phyloP scores from a whole-genome alignment of 2,888 invertebrate species.

The Horisme vitalbata region DNA sequence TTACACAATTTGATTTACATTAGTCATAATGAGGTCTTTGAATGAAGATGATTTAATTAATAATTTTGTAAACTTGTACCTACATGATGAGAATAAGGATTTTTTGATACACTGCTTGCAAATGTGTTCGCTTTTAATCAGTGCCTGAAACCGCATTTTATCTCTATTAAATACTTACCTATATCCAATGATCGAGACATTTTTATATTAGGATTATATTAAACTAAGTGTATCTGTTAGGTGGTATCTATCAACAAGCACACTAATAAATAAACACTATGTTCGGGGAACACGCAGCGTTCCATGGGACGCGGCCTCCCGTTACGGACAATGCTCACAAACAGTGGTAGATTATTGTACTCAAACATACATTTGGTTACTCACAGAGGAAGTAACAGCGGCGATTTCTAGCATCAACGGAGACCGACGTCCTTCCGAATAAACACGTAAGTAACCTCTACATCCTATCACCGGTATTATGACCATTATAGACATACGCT shows the following conservation, averaged over 20 bases:
- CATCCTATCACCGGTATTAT: conserved; percentile 46
- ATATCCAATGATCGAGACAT: conserved; percentile 15
- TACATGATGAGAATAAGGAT: too few species aligned
- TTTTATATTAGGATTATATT: too few species aligned
- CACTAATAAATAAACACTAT: background rate
- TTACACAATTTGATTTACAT: conserved; percentile 28
- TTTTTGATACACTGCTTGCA: background rate
- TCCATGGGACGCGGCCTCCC: conserved; percentile 25
- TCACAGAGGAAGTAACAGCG: conserved; percentile 46
- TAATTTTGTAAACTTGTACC: too few species aligned
- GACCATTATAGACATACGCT: conserved; percentile 13
- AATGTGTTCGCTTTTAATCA: background rate
- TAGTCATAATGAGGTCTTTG: conserved; percentile 2
- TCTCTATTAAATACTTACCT: conserved; percentile 11
- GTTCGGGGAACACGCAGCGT: conserved; percentile 14
- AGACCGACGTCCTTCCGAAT: conserved; percentile 59
- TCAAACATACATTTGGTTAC: conserved; percentile 18
- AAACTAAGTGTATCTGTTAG: too few species aligned
- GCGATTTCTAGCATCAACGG: conserved; percentile 61
- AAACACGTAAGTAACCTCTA: conserved; percentile 36
- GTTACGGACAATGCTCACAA: conserved; percentile 25
- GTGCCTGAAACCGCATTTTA: background rate
- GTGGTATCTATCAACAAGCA: background rate
- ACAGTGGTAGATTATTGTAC: conserved; percentile 15
- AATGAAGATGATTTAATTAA: conserved; percentile 34